phyloP scores from a whole-genome alignment of 2,888 invertebrate species.

The Scaeva pyrastri region DNA sequence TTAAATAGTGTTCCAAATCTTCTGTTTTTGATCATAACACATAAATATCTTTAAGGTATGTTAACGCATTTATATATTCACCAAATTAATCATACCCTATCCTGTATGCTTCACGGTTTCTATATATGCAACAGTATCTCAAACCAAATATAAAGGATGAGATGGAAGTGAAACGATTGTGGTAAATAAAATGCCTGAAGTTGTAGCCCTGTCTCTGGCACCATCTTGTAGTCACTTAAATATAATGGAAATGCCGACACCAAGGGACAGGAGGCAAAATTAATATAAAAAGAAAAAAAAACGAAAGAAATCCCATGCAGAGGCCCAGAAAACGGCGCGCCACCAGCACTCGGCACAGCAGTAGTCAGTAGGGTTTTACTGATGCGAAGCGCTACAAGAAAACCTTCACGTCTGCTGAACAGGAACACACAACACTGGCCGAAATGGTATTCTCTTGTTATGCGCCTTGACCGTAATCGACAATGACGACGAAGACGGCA shows the following conservation, averaged over 20 bases:
- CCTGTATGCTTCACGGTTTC: not conserved
- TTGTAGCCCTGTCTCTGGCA: conserved; percentile 54
- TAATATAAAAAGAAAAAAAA: conserved; percentile 30
- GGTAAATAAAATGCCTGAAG: conserved; percentile 39
- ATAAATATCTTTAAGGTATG: too few species aligned
- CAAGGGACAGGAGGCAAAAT: conserved; percentile 48
- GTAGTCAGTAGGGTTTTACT: conserved; percentile 4
- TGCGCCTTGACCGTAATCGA: conserved; percentile 63
- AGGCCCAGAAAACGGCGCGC: too few species aligned
- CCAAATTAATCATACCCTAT: conserved; percentile 21
- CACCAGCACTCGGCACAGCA: conserved; percentile 25
- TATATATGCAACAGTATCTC: not conserved
- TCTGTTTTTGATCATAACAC: too few species aligned
- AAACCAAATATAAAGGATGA: conserved; percentile 25
- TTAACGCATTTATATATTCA: not conserved
- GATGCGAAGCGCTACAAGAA: conserved; percentile 24
- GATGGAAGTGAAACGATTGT: conserved; percentile 39
- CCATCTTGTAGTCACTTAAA: conserved; percentile 60
- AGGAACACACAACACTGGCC: not conserved
- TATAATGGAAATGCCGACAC: conserved; percentile 69
- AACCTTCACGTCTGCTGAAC: conserved; percentile 66
- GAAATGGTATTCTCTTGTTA: conserved; percentile 15
- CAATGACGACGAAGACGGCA: conserved; percentile 52
- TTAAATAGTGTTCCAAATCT: too few species aligned
- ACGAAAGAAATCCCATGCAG: conserved; percentile 8